Conservation (phyloP, 2,888 invertebrate genomes). For the Aspidapion aeneum region DNA sequence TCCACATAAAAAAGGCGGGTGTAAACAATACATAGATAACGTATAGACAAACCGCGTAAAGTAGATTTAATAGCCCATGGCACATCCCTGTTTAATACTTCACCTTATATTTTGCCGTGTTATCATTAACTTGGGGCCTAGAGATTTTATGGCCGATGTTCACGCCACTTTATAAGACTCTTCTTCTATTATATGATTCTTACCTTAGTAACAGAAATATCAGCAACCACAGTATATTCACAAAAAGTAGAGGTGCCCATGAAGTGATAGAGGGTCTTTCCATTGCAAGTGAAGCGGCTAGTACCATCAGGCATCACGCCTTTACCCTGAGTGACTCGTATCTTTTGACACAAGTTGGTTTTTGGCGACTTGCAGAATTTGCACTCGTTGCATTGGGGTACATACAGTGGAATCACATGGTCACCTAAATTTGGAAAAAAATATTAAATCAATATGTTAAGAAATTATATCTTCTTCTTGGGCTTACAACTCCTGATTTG, state of each 20-base stretch:
- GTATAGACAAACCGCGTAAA: too few relatives aligned
- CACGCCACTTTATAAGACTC: too few relatives aligned
- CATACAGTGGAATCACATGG: constrained; percentile 95
- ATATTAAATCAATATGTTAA: not conserved
- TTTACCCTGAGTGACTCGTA: constrained; percentile 79
- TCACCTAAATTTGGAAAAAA: constrained; percentile 58
- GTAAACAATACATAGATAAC: too few relatives aligned
- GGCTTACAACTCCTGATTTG: too few relatives aligned
- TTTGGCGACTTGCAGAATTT: constrained; percentile 94
- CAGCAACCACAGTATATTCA: constrained; percentile 91
- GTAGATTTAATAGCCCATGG: too few relatives aligned
- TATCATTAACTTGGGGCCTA: too few relatives aligned
- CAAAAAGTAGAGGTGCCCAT: constrained; percentile 97
- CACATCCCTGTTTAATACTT: too few relatives aligned
- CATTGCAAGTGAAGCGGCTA: constrained; percentile 77
- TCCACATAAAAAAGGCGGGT: too few relatives aligned
- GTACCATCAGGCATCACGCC: constrained; percentile 94
- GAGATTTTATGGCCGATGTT: too few relatives aligned
- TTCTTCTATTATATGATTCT: too few relatives aligned
- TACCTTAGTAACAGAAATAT: constrained; percentile 94
- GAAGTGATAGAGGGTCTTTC: constrained; percentile 78
- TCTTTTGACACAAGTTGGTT: constrained; percentile 95
- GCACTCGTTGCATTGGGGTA: constrained; percentile 95
- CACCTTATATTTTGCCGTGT: too few relatives aligned
- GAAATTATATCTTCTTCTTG: too few relatives aligned